These are phyloP conservation scores for Cirrhinus mrigala DNA, from an alignment of 2,797 vertebrate species.

Conservation along the genomic window DNA sequence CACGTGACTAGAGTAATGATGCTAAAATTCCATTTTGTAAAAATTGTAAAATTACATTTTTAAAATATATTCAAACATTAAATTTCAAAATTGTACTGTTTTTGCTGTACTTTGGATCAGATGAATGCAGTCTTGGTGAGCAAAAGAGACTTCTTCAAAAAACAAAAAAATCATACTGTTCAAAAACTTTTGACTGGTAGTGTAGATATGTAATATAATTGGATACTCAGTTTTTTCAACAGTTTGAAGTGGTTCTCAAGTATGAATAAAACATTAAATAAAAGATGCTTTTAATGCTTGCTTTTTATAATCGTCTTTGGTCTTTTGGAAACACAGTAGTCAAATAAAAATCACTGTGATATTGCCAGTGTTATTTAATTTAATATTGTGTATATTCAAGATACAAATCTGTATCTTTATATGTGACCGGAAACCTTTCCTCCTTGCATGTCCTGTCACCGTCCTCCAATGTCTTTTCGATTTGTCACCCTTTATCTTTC, in stretches of 20 bases:
- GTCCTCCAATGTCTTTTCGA: background rate
- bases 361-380: background rate
- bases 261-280: background rate
- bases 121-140: too few species aligned
- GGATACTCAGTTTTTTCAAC: background rate
- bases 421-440: background rate
- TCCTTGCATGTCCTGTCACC: background rate
- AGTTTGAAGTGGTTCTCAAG: background rate
- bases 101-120: too few species aligned
- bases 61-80: too few species aligned
- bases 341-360: background rate
- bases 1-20: too few species aligned
- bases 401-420: background rate
- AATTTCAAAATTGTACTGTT: too few species aligned
- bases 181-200: too few species aligned
- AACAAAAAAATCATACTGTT: too few species aligned
- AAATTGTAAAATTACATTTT: too few species aligned
- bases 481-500: slow-evolving; percentile 39
- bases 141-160: too few species aligned
- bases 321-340: background rate
- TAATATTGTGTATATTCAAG: background rate
- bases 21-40: too few species aligned
- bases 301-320: background rate
- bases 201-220: background rate
- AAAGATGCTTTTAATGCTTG: background rate